Evolutionary conservation across 2,888 invertebrate species (phyloP).

Genomic region (Scotopteryx bipunctaria): DNA sequence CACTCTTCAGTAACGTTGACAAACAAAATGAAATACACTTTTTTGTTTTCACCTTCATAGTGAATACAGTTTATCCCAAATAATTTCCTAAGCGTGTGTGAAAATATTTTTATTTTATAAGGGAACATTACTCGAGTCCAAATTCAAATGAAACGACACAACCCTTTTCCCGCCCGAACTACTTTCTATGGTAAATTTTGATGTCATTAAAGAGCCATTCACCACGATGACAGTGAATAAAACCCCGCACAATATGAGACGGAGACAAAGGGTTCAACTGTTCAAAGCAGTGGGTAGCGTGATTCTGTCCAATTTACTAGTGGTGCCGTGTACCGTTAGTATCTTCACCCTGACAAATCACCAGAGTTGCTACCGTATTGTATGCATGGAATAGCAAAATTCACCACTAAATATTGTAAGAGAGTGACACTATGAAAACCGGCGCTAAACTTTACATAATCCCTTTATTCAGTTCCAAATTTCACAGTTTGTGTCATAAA

Average conservation of each 20-base stretch:
- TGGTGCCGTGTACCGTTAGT: constrained; percentile 67
- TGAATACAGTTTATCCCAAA: no score
- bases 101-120: no score
- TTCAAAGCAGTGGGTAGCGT: constrained; percentile 68
- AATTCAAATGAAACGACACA: constrained; percentile 6
- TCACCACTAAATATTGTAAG: constrained; percentile 13
- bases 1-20: no score
- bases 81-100: no score
- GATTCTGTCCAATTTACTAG: constrained; percentile 71
- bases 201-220: constrained; percentile 26
- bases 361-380: constrained; percentile 52
- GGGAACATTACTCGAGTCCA: background rate
- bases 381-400: constrained; percentile 51
- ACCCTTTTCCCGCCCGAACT: constrained; percentile 9
- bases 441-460: background rate
- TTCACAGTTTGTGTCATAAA: background rate
- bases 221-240: constrained; percentile 39
- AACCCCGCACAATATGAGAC: constrained; percentile 43
- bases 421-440: constrained; percentile 15
- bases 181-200: constrained; percentile 19
- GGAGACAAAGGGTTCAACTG: constrained; percentile 62
- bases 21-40: no score
- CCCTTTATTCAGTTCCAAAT: background rate
- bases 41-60: no score
- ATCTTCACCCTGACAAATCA: constrained; percentile 72